phyloP scores from a whole-genome alignment of 2,888 invertebrate species.

The Oscheius sp. region DNA sequence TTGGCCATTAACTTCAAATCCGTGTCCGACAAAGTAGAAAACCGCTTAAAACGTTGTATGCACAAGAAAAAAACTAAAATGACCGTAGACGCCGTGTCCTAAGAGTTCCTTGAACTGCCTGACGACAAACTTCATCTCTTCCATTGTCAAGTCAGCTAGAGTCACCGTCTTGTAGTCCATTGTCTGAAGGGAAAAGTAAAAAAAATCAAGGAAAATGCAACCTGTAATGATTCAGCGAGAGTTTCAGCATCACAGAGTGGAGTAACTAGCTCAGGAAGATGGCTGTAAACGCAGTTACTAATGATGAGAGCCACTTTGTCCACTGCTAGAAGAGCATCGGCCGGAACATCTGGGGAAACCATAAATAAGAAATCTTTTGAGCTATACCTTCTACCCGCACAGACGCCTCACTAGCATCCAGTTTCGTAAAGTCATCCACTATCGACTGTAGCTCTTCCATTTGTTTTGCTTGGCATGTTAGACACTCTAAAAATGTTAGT shows the following conservation, averaged over 20 bases:
- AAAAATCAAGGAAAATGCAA: not conserved
- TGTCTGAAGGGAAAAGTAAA: not conserved
- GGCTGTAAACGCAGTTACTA: slow-evolving; percentile 74
- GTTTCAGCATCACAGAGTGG: slow-evolving; percentile 74
- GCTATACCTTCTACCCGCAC: slow-evolving; percentile 19
- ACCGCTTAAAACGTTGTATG: slow-evolving; percentile 62
- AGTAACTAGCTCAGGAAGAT: slow-evolving; percentile 69
- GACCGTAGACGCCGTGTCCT: slow-evolving; percentile 74
- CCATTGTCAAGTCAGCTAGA: slow-evolving; percentile 74
- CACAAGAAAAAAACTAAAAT: not conserved
- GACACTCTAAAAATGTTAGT: slow-evolving; percentile 43
- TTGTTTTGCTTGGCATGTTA: slow-evolving; percentile 42
- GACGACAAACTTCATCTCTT: slow-evolving; percentile 74
- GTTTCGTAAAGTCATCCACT: slow-evolving; percentile 11
- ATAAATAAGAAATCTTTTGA: not conserved
- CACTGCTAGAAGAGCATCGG: slow-evolving; percentile 68
- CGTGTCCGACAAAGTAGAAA: slow-evolving; percentile 76
- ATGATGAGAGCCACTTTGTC: slow-evolving; percentile 76
- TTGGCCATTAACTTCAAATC: slow-evolving; percentile 75
- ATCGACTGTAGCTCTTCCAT: slow-evolving; percentile 21
- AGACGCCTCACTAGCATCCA: slow-evolving; percentile 18
- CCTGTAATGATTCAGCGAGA: slow-evolving; percentile 70
- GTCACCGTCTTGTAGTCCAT: slow-evolving; percentile 76
- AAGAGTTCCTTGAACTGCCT: slow-evolving; percentile 74
- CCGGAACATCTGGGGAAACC: slow-evolving; percentile 7